Conservation (phyloP, 2,797 vertebrate species). For the Gymnopithys bicolor region DNA sequence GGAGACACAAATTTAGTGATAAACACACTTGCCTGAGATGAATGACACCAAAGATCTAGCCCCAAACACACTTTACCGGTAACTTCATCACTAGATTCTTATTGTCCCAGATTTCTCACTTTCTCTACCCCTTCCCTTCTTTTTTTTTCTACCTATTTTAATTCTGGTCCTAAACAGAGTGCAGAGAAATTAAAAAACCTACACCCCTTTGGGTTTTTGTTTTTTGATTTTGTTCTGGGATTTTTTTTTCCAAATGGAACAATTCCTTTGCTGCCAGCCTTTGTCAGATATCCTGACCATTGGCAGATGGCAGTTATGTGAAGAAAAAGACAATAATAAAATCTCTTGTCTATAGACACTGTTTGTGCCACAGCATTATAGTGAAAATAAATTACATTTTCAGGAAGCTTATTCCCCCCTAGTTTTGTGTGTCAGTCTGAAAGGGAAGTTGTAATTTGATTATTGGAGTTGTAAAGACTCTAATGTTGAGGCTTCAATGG, state of each 20-base stretch:
- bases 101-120: not conserved
- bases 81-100: not conserved
- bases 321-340: not conserved
- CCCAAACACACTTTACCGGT: not conserved
- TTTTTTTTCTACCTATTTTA: not conserved
- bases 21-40: not conserved
- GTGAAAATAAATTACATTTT: not conserved
- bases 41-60: not conserved
- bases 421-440: not conserved
- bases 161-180: not conserved
- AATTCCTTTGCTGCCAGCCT: not conserved
- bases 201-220: not conserved
- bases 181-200: not conserved
- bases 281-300: not conserved
- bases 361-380: not conserved
- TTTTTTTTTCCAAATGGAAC: not conserved
- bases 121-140: not conserved
- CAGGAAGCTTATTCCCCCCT: not conserved
- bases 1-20: not conserved
- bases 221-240: no score
- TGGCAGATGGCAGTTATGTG: not conserved
- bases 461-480: not conserved
- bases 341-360: not conserved
- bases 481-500: not conserved
- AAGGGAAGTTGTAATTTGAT: not conserved